phyloP scores from a whole-genome alignment of 2,797 vertebrate species.

The Anomalospiza imberbis region DNA sequence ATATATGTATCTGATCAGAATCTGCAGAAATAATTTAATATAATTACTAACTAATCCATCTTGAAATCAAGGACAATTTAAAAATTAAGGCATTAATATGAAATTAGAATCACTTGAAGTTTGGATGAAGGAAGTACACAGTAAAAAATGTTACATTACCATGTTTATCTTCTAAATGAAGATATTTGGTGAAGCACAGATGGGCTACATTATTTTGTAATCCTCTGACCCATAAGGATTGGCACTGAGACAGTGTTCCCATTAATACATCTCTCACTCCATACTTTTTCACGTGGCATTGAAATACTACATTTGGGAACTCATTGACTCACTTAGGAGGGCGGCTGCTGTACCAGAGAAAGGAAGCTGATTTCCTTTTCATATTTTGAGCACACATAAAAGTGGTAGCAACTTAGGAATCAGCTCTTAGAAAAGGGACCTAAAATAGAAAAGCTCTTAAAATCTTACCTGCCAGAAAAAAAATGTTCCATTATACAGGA shows the following conservation, averaged over 20 bases:
- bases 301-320: background rate
- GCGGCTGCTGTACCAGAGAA: background rate
- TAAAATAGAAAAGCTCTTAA: background rate
- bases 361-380: constrained; percentile 15
- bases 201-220: constrained; percentile 17
- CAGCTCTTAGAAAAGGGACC: background rate
- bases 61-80: constrained; percentile 13
- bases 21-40: background rate
- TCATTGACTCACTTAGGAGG: background rate
- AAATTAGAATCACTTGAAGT: constrained; percentile 12
- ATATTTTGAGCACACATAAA: background rate
- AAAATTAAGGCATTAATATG: constrained; percentile 15
- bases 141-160: background rate
- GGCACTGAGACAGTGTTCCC: constrained; percentile 9
- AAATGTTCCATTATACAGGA: background rate
- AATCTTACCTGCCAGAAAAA: background rate
- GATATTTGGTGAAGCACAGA: constrained; percentile 21
- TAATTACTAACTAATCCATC: constrained; percentile 13
- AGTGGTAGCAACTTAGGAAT: background rate
- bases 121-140: background rate
- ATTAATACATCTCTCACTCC: background rate
- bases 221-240: constrained; percentile 24
- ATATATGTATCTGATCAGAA: background rate
- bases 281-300: background rate
- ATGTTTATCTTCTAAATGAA: constrained; percentile 12